Evolutionary conservation across 2,113 vertebrate genomes (phyloP).

Genomic region (Phyllopteryx taeniolatus): DNA sequence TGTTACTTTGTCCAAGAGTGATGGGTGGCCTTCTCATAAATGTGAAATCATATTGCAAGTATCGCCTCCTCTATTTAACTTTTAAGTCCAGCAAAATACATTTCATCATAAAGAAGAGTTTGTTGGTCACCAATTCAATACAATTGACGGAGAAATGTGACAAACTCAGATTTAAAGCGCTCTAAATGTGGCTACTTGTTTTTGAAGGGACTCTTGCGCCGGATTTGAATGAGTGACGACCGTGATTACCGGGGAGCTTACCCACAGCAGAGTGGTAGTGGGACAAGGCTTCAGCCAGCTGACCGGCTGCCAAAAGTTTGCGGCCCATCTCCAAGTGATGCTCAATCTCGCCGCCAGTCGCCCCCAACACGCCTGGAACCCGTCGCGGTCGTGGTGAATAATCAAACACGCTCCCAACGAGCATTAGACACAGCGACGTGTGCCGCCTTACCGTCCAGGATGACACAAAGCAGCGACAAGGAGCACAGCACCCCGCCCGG

Average conservation of each 20-base stretch:
- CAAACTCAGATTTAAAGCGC: background rate
- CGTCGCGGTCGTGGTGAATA: too few species aligned
- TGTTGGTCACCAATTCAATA: too few species aligned
- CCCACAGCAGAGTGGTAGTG: conserved; percentile 85
- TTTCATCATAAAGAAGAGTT: too few species aligned
- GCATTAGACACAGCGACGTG: background rate
- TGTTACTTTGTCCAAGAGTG: too few species aligned
- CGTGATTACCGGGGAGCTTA: conserved; percentile 56
- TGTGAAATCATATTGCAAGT: too few species aligned
- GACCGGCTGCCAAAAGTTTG: conserved; percentile 80
- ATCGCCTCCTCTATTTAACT: too few species aligned
- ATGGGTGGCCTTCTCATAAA: too few species aligned
- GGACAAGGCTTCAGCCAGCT: conserved; percentile 80
- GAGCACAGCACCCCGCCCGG: conserved; percentile 73
- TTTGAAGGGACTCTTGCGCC: background rate
- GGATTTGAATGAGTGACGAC: background rate
- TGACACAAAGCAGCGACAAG: conserved; percentile 75
- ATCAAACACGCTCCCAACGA: background rate
- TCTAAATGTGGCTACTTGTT: background rate
- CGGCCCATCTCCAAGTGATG: conserved; percentile 84
- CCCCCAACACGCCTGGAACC: conserved; percentile 73
- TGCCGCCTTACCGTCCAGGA: conserved; percentile 74
- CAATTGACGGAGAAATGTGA: background rate
- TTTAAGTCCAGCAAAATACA: too few species aligned
- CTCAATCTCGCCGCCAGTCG: conserved; percentile 79